phyloP scores from a whole-genome alignment of 2,797 vertebrate genomes.

The Molossus alvarezi region DNA sequence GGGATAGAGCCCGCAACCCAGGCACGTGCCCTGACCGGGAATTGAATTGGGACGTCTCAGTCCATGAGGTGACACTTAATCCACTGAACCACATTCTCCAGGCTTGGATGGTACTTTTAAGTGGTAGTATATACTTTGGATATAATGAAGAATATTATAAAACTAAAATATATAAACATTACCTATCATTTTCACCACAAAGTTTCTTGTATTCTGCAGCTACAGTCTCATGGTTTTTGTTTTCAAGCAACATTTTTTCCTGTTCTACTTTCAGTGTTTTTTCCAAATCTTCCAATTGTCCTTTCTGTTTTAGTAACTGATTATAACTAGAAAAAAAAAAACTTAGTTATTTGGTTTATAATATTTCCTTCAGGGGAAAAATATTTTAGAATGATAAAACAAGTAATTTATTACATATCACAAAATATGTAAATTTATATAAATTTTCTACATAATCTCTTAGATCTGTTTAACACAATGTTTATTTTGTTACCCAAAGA shows the following conservation, averaged over 20 bases:
- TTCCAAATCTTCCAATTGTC: conserved; percentile 97
- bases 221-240: conserved; percentile 93
- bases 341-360: conserved; percentile 66
- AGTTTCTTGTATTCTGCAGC: conserved; percentile 94
- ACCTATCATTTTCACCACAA: conserved; percentile 96
- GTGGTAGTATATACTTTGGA: background rate
- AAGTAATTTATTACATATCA: background rate
- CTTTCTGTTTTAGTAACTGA: conserved; percentile 96
- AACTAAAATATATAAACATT: conserved; percentile 68
- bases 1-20: too few relatives aligned
- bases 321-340: conserved; percentile 93
- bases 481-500: background rate
- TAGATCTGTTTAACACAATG: conserved; percentile 9
- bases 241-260: conserved; percentile 96
- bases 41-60: too few relatives aligned
- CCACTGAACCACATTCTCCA: too few relatives aligned
- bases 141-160: conserved; percentile 41
- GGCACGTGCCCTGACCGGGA: too few relatives aligned
- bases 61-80: too few relatives aligned
- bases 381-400: conserved; percentile 59
- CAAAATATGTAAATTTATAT: conserved; percentile 22
- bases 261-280: conserved; percentile 95
- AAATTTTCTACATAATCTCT: background rate
- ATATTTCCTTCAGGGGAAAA: conserved; percentile 48
- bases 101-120: background rate